Evolutionary conservation across 2,113 vertebrate species (phyloP).

Genomic region (Cinclus cinclus): DNA sequence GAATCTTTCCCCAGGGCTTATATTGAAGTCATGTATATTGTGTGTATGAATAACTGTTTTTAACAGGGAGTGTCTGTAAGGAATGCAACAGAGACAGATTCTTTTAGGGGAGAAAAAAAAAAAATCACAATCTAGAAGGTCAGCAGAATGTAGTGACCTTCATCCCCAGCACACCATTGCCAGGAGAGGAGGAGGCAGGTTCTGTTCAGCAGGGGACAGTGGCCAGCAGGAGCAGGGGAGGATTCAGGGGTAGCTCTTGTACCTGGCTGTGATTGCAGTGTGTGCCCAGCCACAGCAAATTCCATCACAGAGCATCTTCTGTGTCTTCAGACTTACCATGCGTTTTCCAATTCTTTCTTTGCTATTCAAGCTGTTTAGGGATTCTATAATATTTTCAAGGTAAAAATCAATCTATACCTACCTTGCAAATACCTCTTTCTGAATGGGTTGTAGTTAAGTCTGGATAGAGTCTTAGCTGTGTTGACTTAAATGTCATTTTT

Average conservation of each 20-base stretch:
- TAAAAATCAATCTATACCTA: neutral
- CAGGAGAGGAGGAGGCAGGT: neutral
- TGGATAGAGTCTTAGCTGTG: neutral
- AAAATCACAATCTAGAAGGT: neutral
- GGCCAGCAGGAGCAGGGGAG: neutral
- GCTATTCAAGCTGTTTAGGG: neutral
- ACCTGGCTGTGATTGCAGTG: neutral
- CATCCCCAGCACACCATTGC: neutral
- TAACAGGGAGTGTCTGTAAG: neutral
- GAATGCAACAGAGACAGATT: neutral
- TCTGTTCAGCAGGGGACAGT: neutral
- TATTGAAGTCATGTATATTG: neutral
- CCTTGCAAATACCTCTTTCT: neutral
- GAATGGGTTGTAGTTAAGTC: neutral
- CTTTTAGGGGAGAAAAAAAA: fast-evolving
- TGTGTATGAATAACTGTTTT: neutral
- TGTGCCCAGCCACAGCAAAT: neutral
- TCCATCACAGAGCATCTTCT: neutral
- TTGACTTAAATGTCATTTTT: neutral
- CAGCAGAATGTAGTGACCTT: neutral
- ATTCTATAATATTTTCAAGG: neutral
- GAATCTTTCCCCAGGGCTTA: neutral
- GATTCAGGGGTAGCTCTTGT: fast-evolving
- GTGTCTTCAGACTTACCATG: fast-evolving
- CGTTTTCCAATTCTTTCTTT: neutral